Evolutionary conservation across 2,888 invertebrate genomes (phyloP).

Genomic region (Sarcophaga subvicina): DNA sequence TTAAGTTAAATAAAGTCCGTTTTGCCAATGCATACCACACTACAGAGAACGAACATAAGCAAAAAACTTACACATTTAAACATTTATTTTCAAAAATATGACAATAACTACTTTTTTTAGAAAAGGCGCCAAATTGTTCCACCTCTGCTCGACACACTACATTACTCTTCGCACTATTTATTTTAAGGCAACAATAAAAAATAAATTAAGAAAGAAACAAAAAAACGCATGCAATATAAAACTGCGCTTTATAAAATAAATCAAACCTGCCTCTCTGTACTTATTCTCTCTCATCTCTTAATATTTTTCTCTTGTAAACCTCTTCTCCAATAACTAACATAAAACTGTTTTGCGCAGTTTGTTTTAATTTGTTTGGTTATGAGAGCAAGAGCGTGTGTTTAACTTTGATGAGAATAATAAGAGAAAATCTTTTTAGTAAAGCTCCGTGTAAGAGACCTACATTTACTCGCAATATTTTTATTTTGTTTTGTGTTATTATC

Average conservation of each 20-base stretch:
- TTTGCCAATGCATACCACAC: too few relatives aligned
- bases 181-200: constrained; percentile 4
- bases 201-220: not conserved
- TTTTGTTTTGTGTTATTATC: not conserved
- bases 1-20: too few relatives aligned
- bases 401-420: not conserved
- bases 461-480: not conserved
- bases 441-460: not conserved
- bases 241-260: not conserved
- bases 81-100: too few relatives aligned
- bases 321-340: not conserved
- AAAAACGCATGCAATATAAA: not conserved
- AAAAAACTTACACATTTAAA: too few relatives aligned
- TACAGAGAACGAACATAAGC: too few relatives aligned
- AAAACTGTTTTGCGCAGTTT: constrained; percentile 20
- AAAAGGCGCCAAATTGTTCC: not conserved
- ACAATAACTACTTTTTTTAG: too few relatives aligned
- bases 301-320: not conserved
- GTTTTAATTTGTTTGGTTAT: not conserved
- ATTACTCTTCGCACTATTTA: constrained; percentile 9
- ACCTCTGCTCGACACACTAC: not conserved
- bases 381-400: not conserved
- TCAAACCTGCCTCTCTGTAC: not conserved
- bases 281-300: not conserved
- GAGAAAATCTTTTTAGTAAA: not conserved